Evolutionary conservation across 2,113 vertebrate genomes (phyloP).

Genomic region (Caranx melampygus): DNA sequence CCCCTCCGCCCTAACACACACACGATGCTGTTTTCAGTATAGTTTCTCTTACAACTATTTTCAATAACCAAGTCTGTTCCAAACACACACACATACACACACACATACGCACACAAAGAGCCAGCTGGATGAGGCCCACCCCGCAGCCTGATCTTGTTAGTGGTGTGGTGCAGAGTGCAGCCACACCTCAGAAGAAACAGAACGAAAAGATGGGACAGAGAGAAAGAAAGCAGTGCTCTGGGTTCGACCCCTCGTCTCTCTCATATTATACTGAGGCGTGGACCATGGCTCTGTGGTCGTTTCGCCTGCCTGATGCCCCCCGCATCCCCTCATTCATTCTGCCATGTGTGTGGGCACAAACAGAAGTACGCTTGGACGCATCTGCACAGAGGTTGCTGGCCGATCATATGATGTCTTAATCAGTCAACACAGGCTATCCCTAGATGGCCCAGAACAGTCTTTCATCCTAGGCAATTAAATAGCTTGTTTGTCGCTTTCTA

Average conservation of each 20-base stretch:
- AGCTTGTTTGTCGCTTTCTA: neutral
- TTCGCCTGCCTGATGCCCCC: constrained; percentile 41
- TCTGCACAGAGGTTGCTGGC: constrained; percentile 4
- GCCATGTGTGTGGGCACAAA: constrained; percentile 38
- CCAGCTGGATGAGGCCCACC: constrained; percentile 75
- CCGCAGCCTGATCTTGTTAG: constrained; percentile 83
- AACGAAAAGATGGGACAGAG: constrained; percentile 60
- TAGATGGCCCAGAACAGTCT: constrained; percentile 2
- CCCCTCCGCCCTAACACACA: neutral
- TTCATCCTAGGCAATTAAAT: neutral
- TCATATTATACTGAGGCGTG: constrained; percentile 69
- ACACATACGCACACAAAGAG: constrained; percentile 57
- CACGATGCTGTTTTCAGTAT: constrained; percentile 52
- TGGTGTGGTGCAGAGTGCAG: constrained; percentile 63
- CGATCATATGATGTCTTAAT: constrained; percentile 30
- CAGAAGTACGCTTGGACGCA: constrained; percentile 9
- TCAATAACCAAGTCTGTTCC: constrained; percentile 56
- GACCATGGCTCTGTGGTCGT: constrained; percentile 42
- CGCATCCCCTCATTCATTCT: neutral
- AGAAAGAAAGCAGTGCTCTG: constrained; percentile 40
- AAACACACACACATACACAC: constrained; percentile 60
- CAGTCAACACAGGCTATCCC: neutral
- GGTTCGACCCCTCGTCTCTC: constrained; percentile 56
- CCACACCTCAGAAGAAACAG: constrained; percentile 77
- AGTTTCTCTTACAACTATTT: constrained; percentile 61